A percentile compares a stretch with the other conserved stretches of the same genome.
These are phyloP conservation scores for Gyrodactylus bullatarudis DNA, from an alignment of 1,140 invertebrate species.

Conservation along the genomic window DNA sequence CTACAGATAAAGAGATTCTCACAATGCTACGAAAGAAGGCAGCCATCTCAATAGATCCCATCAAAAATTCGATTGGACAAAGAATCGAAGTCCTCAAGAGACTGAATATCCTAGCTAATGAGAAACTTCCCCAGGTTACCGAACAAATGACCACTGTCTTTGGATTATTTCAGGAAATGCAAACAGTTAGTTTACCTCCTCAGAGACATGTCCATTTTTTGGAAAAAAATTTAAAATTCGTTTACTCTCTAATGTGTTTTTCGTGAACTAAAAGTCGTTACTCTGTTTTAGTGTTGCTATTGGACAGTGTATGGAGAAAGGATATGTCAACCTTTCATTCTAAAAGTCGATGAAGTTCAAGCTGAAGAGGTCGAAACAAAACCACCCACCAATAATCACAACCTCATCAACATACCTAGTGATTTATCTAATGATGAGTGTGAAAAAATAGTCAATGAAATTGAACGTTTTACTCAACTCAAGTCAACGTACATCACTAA, in stretches of 20 bases:
- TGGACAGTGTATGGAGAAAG: neutral
- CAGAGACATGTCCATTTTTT: neutral
- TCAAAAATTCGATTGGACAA: neutral
- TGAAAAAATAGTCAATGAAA: neutral
- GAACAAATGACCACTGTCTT: neutral
- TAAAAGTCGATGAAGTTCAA: no score
- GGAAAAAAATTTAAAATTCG: no score
- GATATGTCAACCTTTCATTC: neutral
- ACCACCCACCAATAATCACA: no score
- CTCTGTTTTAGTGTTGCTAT: neutral
- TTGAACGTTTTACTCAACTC: neutral
- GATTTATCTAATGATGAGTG: neutral
- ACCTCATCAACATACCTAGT: neutral
- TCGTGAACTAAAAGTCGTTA: no score
- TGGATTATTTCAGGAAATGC: neutral
- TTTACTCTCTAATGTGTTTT: no score
- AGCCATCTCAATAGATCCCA: neutral
- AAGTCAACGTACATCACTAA: neutral
- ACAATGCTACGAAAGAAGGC: neutral
- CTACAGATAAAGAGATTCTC: neutral
- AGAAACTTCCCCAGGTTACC: neutral
- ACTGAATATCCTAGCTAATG: neutral
- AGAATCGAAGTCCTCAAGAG: neutral
- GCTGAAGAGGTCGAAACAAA: no score
- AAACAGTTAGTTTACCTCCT: neutral